Evolutionary conservation across 2,797 vertebrate genomes (phyloP), one percentile per base, ranked within the genome.

Genomic region (Tadarida brasiliensis): DNA sequence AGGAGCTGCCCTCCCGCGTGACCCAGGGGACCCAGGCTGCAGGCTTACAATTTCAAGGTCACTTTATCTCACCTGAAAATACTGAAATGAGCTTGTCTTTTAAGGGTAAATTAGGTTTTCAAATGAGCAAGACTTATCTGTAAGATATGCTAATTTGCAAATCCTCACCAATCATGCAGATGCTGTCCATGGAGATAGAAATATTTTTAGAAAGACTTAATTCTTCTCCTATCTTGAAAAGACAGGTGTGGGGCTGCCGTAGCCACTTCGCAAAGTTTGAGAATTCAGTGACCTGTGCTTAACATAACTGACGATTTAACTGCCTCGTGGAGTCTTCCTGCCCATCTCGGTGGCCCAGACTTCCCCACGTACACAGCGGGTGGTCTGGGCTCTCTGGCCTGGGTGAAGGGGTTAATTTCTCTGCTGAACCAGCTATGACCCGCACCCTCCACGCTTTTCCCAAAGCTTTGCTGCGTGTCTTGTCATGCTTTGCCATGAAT

Each of bases 131-230:
- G 84, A 44, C 54, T 96, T 94, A 94, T 95, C 83, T 97, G 35
- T 20, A 61, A 96, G 91, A 90, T 96, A 95, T 73, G 94, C 81
- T 95, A 71, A 93, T 80, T 93, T 47, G 39, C 6, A 93, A 81
- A 73, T 65, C 76, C 39, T 93, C n/a, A 54, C 26, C 76, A 76
- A 8, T 85, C 91, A 59, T 70, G 68, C 78, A 51, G 16, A 11
- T 39, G 92, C 65, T 96, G 71, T 94, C 77, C 22, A 51, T 14
- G 61, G 82, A 96, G 87, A 92, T 82, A 94, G 65, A 91, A 7
- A 2, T 80, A 76, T 89, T 84, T 28, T 93, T 78, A 39, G 61
- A 92, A 87, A 94, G 56, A 56, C 20, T 88, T 67, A 93, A 91
- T 93, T 91, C 91, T 82, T 93, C 49, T 39, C 16, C 63, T 90